phyloP scores from a whole-genome alignment of 2,113 vertebrate species.

The Paradisaea rubra region DNA sequence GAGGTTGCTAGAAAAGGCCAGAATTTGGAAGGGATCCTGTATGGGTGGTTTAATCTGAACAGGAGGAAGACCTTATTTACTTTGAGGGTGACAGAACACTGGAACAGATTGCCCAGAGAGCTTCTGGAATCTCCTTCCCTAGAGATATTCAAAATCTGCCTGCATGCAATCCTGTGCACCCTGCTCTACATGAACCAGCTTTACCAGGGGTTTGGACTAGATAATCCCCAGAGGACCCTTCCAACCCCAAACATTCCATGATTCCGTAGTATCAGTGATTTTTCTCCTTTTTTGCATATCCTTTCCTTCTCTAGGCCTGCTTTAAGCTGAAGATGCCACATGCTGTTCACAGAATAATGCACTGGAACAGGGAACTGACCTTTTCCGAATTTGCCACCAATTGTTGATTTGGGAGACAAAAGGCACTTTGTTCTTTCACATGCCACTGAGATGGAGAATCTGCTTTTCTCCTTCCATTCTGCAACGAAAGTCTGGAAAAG shows the following conservation, averaged over 20 bases:
- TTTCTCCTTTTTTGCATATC: neutral
- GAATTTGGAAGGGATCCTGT: neutral
- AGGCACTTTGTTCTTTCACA: slow-evolving; percentile 75
- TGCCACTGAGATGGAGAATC: slow-evolving; percentile 84
- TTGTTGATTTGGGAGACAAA: slow-evolving; percentile 62
- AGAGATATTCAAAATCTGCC: neutral
- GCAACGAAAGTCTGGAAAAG: slow-evolving; percentile 88
- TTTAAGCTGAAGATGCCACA: neutral
- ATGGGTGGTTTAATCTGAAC: neutral
- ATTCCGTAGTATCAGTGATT: neutral
- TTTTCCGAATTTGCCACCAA: slow-evolving; percentile 79
- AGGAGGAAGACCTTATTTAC: neutral
- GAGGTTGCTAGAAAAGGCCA: neutral
- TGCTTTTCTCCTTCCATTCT: slow-evolving; percentile 85
- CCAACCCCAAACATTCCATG: neutral
- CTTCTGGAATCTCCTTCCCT: neutral
- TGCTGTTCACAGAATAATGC: neutral
- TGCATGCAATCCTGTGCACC: neutral
- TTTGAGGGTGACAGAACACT: neutral
- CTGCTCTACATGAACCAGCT: neutral
- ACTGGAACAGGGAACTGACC: slow-evolving; percentile 65
- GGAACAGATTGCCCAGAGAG: neutral
- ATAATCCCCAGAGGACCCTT: neutral
- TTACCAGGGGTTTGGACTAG: neutral
- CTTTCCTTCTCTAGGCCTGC: neutral